Conservation (phyloP, 2,888 invertebrate genomes). For the Euphydryas editha region DNA sequence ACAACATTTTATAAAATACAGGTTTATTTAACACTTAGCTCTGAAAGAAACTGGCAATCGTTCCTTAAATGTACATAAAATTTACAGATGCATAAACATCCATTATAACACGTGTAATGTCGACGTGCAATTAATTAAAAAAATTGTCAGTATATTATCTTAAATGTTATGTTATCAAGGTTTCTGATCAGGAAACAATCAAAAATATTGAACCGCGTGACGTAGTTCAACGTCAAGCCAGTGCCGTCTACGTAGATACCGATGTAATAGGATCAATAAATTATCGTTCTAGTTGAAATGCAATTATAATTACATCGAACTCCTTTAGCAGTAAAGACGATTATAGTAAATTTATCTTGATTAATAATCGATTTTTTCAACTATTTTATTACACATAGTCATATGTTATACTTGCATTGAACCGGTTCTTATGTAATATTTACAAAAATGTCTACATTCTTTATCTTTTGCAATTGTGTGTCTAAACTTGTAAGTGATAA, state of each 20-base stretch:
- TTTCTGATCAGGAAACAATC: slow-evolving; percentile 45
- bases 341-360: neutral
- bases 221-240: slow-evolving; percentile 41
- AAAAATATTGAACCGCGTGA: slow-evolving; percentile 41
- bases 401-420: no score
- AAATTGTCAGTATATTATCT: slow-evolving; percentile 37
- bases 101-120: neutral
- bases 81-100: neutral
- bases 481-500: no score
- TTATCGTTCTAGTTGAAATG: slow-evolving; percentile 28
- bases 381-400: no score
- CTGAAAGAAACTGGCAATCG: neutral
- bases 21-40: no score
- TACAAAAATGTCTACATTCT: no score
- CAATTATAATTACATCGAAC: slow-evolving; percentile 13
- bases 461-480: no score
- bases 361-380: neutral
- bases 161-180: slow-evolving; percentile 45
- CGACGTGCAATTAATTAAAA: slow-evolving; percentile 22
- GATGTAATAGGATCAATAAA: slow-evolving; percentile 33
- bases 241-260: slow-evolving; percentile 34
- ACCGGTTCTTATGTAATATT: no score
- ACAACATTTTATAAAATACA: neutral
- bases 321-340: neutral
- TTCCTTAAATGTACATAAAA: neutral